Base-by-base conservation (phyloP, 2,113 vertebrate genomes). In the Thalassarche chlororhynchos region DNA sequence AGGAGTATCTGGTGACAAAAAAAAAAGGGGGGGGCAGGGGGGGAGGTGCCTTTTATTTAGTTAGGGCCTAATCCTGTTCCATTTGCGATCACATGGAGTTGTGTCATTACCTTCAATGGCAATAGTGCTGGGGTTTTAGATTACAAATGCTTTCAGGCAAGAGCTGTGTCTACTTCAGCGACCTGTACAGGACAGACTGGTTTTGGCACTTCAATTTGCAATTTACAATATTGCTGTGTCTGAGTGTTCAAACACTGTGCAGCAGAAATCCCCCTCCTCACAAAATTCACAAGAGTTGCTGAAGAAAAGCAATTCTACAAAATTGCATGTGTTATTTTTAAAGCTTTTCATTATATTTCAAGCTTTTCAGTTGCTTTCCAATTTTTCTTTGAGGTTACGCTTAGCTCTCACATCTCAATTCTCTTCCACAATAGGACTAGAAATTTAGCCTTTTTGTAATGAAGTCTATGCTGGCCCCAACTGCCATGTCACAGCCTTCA, bases 101-200 rank as follows among this genome's bases (percentile, higher is more conserved):
- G 70, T 95, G 87, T 81, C 87, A 29, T 90, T 96, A 24, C 91
- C 82, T 94, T 83, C 93, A 60, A 16, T 12, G 87, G 74, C 87
- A 94, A 88, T 14, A 60, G 60, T 0, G 15, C 84, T 3, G 23
- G 46, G 75, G 95, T 79, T 95, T 97, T 96, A 86, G 91, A 74
- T 96, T 94, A 96, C 96, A 96, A 95, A 92, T 69, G 94, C 94
- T 96, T 92, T 85, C 93, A 90, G 97, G 93, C 96, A 42, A 86
- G 93, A 95, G 78, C 87, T 66, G 36, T 7, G 52, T 65, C 92
- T 93, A 49, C 93, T 88, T 36, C 91, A 92, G 81, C 69, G 93
- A 96, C 84, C 95, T 94, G 91, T 57, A 90, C 95, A 95, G 97
- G 91, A 92, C 87, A 76, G 95, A 95, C 97, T 94, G 94, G 97